A percentile compares a stretch with the other conserved stretches of the same genome.
Conservation (phyloP, 2,888 invertebrate genomes). For the Standfussiana lucernea region DNA sequence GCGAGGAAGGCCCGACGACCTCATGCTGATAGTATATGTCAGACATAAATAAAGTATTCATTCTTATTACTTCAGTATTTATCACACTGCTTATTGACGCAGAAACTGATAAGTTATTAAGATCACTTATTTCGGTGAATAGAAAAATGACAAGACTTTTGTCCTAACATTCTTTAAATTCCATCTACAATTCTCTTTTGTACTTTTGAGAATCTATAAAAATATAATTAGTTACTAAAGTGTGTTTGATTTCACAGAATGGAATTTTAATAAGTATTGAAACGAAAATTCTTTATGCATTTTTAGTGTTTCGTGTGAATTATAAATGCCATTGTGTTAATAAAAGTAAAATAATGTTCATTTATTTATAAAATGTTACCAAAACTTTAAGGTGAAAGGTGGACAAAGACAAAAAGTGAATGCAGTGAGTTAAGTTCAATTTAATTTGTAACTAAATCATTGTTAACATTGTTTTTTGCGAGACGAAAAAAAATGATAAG, state of each 20-base stretch:
- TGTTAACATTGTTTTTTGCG: conserved; percentile 50
- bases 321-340: conserved; percentile 58
- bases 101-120: conserved; percentile 27
- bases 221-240: conserved; percentile 31
- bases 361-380: conserved; percentile 38
- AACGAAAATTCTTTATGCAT: conserved; percentile 37
- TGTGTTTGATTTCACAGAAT: conserved; percentile 31
- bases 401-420: conserved; percentile 58
- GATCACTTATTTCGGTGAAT: background rate
- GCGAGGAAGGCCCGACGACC: conserved; percentile 47
- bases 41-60: conserved; percentile 14
- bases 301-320: conserved; percentile 59
- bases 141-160: conserved; percentile 26
- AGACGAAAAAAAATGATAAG: conserved; percentile 39
- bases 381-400: conserved; percentile 56
- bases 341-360: conserved; percentile 46
- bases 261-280: conserved; percentile 51
- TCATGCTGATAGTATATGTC: conserved; percentile 2
- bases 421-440: conserved; percentile 57
- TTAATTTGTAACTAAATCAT: conserved; percentile 37
- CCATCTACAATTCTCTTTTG: conserved; percentile 29
- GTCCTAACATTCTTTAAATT: conserved; percentile 34
- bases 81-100: conserved; percentile 41
- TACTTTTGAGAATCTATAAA: conserved; percentile 38
- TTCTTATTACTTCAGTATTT: conserved; percentile 40